These are phyloP conservation scores for Syncerus caffer DNA, from an alignment of 2,797 vertebrate genomes.

Conservation along the genomic window DNA sequence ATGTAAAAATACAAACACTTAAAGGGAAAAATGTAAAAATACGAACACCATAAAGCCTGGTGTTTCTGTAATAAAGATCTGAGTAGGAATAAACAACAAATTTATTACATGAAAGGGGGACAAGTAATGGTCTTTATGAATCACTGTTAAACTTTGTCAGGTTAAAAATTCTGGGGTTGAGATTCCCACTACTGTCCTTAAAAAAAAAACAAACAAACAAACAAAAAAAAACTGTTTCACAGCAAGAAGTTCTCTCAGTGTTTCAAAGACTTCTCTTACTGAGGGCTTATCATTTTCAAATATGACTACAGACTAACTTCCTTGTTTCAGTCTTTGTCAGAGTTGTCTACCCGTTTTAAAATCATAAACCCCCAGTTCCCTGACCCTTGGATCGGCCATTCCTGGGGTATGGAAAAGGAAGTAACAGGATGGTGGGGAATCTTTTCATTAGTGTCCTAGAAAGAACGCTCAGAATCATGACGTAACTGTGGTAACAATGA, in stretches of 20 bases:
- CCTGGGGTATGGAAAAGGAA: background rate
- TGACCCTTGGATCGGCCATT: background rate
- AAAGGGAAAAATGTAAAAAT: conserved; percentile 48
- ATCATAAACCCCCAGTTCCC: background rate
- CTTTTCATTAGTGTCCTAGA: background rate
- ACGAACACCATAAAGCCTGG: conserved; percentile 35
- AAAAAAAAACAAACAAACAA: conserved; percentile 41
- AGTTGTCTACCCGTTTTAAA: background rate
- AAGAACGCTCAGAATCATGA: background rate
- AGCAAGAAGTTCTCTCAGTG: background rate
- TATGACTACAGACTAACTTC: background rate
- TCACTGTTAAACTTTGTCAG: background rate
- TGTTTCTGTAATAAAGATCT: conserved; percentile 33
- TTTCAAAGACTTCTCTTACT: background rate
- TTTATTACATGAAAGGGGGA: conserved; percentile 26
- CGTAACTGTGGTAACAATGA: conserved; percentile 18
- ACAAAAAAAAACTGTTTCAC: background rate
- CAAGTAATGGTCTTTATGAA: conserved; percentile 4
- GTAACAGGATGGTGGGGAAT: background rate
- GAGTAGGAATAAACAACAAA: conserved; percentile 46
- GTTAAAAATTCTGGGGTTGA: conserved; percentile 34
- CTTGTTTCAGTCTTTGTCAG: background rate
- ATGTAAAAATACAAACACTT: conserved; percentile 37
- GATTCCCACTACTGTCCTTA: background rate
- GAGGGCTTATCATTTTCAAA: background rate